Base-by-base conservation (phyloP, 2,888 invertebrate genomes). In the Ptilodon capucinus region DNA sequence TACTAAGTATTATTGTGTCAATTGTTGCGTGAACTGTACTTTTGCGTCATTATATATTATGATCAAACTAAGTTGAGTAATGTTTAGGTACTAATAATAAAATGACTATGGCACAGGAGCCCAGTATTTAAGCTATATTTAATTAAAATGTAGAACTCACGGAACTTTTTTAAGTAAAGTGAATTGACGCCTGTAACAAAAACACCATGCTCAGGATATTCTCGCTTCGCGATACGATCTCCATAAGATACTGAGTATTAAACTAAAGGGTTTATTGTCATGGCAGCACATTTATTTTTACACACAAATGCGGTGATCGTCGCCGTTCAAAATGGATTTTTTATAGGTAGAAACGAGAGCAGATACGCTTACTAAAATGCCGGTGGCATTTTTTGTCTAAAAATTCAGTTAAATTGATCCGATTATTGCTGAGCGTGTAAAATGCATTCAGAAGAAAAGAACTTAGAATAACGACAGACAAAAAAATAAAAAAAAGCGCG, bases 1-100 rank as follows among this genome's bases (percentile, higher is more conserved):
- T 60, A 62, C 57, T n/a, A n/a, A 50, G 55, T 50, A 48, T 54
- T 61, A 63, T 59, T 58, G 66, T 63, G 60, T 53, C 61, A 65
- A 63, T 50, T 50, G 57, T 68, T 71, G 62, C 62, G 66, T 57
- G 57, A 38, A 65, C 53, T 55, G 53, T 51, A 14, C 47, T 43
- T 48, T 19, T 48, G n/a, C 43, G 44, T 40, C 60, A 56, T 53
- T 54, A 54, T 39, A 45, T 60, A 39, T 47, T 54, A 53, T 42
- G 39, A 11, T 54, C 56, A n/a, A n/a, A n/a, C n/a, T n/a, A n/a
- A n/a, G 57, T 56, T 52, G 53, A 46, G 44, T 56, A 51, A 49
- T 42, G 23, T 52, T 48, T 56, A n/a, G n/a, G n/a, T n/a, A n/a
- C n/a, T n/a, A n/a, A n/a, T n/a, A n/a, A n/a, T n/a, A n/a, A n/a